phyloP scores from a whole-genome alignment of 2,797 vertebrate genomes.

The Girardinus metallicus region DNA sequence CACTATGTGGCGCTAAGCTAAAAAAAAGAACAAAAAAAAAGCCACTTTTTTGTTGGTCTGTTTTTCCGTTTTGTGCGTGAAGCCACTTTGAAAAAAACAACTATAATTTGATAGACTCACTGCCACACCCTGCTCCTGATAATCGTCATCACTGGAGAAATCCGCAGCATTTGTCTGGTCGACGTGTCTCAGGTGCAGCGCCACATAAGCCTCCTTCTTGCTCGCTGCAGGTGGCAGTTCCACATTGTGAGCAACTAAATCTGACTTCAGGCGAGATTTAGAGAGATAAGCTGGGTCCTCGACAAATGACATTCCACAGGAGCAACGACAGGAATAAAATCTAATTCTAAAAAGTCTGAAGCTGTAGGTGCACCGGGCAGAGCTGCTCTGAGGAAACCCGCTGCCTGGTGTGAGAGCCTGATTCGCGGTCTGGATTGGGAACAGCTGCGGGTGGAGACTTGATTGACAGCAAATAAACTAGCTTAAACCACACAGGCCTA shows the following conservation, averaged over 20 bases:
- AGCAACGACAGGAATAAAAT: background rate
- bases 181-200: slow-evolving; percentile 75
- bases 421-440: slow-evolving; percentile 24
- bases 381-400: slow-evolving; percentile 11
- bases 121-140: slow-evolving; percentile 40
- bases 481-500: background rate
- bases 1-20: background rate
- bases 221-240: slow-evolving; percentile 72
- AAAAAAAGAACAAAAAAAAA: no score
- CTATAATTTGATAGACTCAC: slow-evolving; percentile 67
- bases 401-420: background rate
- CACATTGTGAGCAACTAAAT: slow-evolving; percentile 77
- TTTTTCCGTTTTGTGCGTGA: background rate
- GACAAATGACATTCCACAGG: slow-evolving; percentile 73
- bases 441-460: slow-evolving; percentile 62
- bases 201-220: slow-evolving; percentile 76
- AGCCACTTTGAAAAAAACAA: background rate
- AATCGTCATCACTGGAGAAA: slow-evolving; percentile 86
- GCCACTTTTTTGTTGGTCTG: background rate
- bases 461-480: slow-evolving; percentile 62
- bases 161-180: slow-evolving; percentile 58
- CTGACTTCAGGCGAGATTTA: slow-evolving; percentile 76
- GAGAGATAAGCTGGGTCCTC: slow-evolving; percentile 74
- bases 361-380: background rate
- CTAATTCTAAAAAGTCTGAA: background rate